Conservation (phyloP, 1,140 invertebrate genomes). For the Cydia fagiglandana region DNA sequence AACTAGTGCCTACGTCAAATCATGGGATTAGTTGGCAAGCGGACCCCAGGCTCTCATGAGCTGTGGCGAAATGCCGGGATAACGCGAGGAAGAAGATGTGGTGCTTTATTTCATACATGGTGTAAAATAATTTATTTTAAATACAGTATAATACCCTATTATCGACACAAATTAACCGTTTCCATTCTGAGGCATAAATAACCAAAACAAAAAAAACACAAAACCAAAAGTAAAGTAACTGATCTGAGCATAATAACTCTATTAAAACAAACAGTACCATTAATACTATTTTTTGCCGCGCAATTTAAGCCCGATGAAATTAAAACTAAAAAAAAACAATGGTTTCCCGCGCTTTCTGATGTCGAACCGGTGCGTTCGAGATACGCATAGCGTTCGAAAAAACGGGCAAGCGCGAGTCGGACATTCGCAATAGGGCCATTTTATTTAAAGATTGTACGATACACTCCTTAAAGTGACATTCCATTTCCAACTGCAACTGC, state of each 20-base stretch:
- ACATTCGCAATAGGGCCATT: background rate
- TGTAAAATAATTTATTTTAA: no score
- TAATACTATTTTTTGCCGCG: background rate
- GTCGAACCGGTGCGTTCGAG: conserved; percentile 13
- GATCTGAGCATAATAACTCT: conserved; percentile 7
- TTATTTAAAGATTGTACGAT: no score
- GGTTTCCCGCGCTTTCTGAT: conserved; percentile 26
- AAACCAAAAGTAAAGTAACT: background rate
- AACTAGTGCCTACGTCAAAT: no score
- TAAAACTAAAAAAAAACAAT: conserved; percentile 31
- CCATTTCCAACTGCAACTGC: no score
- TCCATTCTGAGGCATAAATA: background rate
- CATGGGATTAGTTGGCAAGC: no score
- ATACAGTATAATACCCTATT: no score
- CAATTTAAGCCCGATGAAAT: background rate
- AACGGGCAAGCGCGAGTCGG: background rate
- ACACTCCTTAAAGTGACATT: no score
- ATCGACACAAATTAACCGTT: no score
- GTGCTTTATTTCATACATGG: no score
- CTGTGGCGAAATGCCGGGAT: no score
- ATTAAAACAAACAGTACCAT: background rate
- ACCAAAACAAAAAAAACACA: background rate
- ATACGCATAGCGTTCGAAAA: conserved; percentile 2
- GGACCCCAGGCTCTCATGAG: no score
- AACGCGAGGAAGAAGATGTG: no score